Evolutionary conservation across 2,113 vertebrate genomes (phyloP), one percentile per base, ranked within the genome.

Genomic region (Orthochromis indermauri): DNA sequence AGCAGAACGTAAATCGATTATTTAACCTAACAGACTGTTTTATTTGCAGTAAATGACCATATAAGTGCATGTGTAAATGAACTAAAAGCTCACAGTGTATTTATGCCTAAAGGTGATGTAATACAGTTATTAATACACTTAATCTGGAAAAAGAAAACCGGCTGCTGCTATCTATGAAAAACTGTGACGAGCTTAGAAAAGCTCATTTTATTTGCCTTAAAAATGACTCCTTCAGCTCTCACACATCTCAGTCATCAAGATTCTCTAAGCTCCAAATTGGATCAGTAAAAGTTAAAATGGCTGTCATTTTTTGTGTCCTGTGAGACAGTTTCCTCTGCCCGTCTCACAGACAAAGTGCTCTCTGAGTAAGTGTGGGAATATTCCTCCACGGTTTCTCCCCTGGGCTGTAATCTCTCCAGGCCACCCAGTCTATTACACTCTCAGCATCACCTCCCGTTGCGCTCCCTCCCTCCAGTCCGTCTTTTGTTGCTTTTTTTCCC

Each of bases 281-380:
- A 49, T 21, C 81, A 66, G 28, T 49, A 66, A 54, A 63, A 21
- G 26, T 49, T 49, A n/a, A 76, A 17, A 47, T 31, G 9, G 28
- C 45, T 17, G 21, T 10, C 2, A 73, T 6, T 49, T 49, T 49
- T 19, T n/a, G 24, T 51, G 28, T 31, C 19, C 19, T 35, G 28
- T 71, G 79, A 66, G 40, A 21, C 2, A 14, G 33, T 63, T 78
- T 71, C 3, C 31, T 33, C 37, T 19, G 55, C 57, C 59, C 13
- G 9, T 28, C 28, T 73, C 16, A 8, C 12, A 84, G 7, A 86
- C 33, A 86, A 87, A 79, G 53, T 8, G 1, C 53, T 26, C 57
- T 31, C n/a, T 82, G 13, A 76, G 66, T 8, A 45, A 89, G 68
- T 91, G 92, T 94, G 91, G 91, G 93, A 95, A 94, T 76, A 24